Percentiles rank a stretch among this genome's conserved stretches.
Evolutionary conservation across 2,113 vertebrate genomes (phyloP).

Genomic region (Phodopus roborovskii): DNA sequence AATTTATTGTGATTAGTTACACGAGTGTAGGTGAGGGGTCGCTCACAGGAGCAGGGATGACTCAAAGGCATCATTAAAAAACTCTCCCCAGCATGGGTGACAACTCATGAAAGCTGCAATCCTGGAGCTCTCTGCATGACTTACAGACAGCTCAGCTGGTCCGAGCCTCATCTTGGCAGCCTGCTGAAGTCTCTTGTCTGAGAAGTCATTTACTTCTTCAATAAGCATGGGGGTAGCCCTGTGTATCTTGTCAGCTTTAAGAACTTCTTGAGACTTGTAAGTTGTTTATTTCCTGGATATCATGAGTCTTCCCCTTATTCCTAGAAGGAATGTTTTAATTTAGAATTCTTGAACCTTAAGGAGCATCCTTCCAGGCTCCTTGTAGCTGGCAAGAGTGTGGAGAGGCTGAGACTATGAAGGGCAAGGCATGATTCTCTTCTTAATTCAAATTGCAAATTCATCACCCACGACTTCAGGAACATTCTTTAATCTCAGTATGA

Average conservation of each 20-base stretch:
- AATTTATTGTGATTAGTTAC: not conserved
- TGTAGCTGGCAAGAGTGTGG: rapidly evolving
- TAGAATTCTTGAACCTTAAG: not conserved
- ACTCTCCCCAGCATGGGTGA: not conserved
- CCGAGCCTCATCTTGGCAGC: not conserved
- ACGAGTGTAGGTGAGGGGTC: not conserved
- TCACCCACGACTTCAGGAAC: not conserved
- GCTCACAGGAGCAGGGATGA: not conserved
- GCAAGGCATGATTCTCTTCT: not conserved
- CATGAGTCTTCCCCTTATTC: not conserved
- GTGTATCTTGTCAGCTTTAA: not conserved
- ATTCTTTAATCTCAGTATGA: not conserved
- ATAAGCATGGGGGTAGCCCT: not conserved
- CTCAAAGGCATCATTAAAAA: not conserved
- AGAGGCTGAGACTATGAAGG: not conserved
- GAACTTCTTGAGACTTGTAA: not conserved
- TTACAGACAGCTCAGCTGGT: not conserved
- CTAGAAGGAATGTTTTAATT: not conserved
- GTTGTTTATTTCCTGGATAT: not conserved
- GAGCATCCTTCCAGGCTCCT: not conserved
- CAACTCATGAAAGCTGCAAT: not conserved
- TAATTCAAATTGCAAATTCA: not conserved
- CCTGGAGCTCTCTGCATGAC: not conserved
- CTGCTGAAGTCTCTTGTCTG: not conserved
- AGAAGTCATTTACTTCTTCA: not conserved